phyloP scores from a whole-genome alignment of 1,140 invertebrate species.

The Drosophila orosa region DNA sequence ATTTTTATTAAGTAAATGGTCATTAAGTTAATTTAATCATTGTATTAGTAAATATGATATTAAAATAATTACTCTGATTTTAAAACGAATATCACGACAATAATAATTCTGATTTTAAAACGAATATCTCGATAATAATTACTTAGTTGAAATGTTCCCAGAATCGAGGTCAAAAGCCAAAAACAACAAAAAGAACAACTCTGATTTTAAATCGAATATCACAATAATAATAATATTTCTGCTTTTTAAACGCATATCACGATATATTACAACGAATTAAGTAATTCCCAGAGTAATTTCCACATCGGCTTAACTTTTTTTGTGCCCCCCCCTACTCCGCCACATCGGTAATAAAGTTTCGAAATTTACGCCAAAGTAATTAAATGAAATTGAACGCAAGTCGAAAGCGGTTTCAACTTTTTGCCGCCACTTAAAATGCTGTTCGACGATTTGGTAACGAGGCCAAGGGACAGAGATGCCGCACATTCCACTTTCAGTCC shows the following conservation, averaged over 20 bases:
- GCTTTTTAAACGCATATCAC: not conserved
- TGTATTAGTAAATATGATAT: no score
- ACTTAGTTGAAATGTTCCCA: no score
- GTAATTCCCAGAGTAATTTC: constrained; percentile 1
- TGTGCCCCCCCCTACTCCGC: not conserved
- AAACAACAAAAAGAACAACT: no score
- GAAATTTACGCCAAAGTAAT: constrained; percentile 66
- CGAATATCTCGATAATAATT: not conserved
- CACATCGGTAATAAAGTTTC: constrained; percentile 58
- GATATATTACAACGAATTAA: not conserved
- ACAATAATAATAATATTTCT: no score
- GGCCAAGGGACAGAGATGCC: constrained; percentile 21
- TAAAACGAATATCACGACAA: not conserved
- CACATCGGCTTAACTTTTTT: constrained; percentile 21
- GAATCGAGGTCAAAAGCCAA: no score
- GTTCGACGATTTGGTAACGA: constrained; percentile 58
- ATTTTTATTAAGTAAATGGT: no score
- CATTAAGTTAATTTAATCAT: no score
- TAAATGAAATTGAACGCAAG: constrained; percentile 72
- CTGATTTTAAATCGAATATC: not conserved
- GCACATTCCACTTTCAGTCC: constrained; percentile 23
- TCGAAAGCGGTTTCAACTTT: constrained; percentile 69
- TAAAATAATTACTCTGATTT: not conserved
- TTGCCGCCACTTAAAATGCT: constrained; percentile 54
- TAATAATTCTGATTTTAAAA: not conserved